These are phyloP conservation scores for Hyphantria cunea DNA, from an alignment of 1,140 invertebrate genomes.

Conservation along the genomic window DNA sequence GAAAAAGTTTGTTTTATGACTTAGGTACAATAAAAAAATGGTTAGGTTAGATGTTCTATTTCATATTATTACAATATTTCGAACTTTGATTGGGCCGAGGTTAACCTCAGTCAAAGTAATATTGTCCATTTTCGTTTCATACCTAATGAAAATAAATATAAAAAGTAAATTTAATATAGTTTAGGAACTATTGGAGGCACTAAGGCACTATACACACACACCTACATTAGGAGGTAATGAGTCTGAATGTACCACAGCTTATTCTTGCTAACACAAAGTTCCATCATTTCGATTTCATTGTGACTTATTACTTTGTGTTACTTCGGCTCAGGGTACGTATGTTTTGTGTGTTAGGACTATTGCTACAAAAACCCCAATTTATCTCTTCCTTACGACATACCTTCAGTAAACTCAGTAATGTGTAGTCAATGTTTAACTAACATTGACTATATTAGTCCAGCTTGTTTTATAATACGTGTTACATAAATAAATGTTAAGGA, in stretches of 20 bases:
- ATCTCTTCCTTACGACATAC: no score
- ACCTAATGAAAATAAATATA: no score
- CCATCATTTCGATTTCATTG: neutral
- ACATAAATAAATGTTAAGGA: no score
- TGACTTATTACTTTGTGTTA: neutral
- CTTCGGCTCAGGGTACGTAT: neutral
- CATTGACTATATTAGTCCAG: no score
- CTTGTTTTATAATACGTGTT: neutral
- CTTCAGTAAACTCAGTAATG: neutral
- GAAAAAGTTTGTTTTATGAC: no score
- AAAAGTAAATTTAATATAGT: no score
- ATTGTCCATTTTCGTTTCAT: no score
- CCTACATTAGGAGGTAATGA: neutral
- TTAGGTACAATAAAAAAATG: no score
- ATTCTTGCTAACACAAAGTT: slow-evolving; percentile 9
- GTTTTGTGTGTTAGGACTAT: neutral
- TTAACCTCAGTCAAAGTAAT: no score
- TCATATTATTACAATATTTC: neutral
- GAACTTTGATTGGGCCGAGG: no score
- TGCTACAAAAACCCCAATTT: neutral
- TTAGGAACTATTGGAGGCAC: no score
- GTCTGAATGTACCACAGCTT: slow-evolving; percentile 2
- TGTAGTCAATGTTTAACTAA: no score
- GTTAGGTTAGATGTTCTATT: neutral
- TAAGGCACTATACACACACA: slow-evolving; percentile 5